These are phyloP conservation scores for Pangasius larnaudii DNA, from an alignment of 2,797 vertebrate genomes.

Conservation along the genomic window DNA sequence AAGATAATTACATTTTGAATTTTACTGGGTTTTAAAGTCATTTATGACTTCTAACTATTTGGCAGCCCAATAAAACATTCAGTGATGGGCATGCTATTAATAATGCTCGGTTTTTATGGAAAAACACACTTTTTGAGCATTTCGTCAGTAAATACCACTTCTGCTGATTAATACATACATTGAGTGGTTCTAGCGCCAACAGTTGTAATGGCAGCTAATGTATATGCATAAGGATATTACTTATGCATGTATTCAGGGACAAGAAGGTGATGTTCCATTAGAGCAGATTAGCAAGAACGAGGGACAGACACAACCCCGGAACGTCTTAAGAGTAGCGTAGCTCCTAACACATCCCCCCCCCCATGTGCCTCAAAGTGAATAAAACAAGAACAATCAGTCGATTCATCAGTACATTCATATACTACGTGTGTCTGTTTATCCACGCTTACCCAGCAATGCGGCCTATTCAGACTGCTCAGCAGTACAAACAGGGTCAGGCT, in stretches of 20 bases:
- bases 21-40: conserved; percentile 98
- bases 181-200: conserved; percentile 52
- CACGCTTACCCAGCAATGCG: conserved; percentile 8
- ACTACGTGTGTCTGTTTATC: conserved; percentile 30
- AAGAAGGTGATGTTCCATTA: conserved; percentile 54
- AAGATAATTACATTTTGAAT: conserved; percentile 99
- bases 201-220: conserved; percentile 35
- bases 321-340: conserved; percentile 30
- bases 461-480: conserved; percentile 20
- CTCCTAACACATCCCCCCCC: neutral
- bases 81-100: conserved; percentile 66
- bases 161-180: conserved; percentile 54
- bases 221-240: conserved; percentile 48
- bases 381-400: conserved; percentile 8
- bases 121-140: conserved; percentile 41
- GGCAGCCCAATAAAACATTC: conserved; percentile 86
- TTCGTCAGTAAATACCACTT: conserved; percentile 32
- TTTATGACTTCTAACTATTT: conserved; percentile 99
- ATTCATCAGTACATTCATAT: conserved; percentile 24
- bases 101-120: conserved; percentile 42
- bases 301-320: conserved; percentile 20
- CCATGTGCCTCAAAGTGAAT: conserved; percentile 13
- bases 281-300: conserved; percentile 49
- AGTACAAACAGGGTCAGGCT: conserved; percentile 25
- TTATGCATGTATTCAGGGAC: conserved; percentile 54